These are phyloP conservation scores for Calosoma granatense DNA, from an alignment of 1,140 invertebrate species.

Conservation along the genomic window DNA sequence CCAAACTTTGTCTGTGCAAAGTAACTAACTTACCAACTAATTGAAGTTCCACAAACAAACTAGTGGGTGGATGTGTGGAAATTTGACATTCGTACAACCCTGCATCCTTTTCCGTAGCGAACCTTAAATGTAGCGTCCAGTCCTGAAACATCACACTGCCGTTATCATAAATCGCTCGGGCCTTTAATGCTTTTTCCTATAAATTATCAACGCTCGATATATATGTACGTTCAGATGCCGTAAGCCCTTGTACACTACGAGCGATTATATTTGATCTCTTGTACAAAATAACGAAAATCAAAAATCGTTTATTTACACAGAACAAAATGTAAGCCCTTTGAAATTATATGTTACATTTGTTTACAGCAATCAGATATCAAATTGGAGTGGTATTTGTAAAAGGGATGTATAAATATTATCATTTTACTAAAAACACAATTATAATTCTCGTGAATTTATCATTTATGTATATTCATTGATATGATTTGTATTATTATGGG, in stretches of 20 bases:
- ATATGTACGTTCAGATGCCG: not conserved
- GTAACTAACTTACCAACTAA: slow-evolving; percentile 60
- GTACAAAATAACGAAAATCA: not conserved
- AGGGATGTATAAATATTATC: too few relatives aligned
- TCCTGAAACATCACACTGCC: slow-evolving; percentile 36
- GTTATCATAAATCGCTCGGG: not conserved
- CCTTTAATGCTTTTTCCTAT: not conserved
- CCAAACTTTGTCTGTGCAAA: too few relatives aligned
- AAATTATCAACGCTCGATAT: not conserved
- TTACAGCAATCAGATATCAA: too few relatives aligned
- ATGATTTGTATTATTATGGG: too few relatives aligned
- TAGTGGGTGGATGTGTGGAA: slow-evolving; percentile 58
- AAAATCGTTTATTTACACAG: too few relatives aligned
- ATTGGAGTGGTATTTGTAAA: too few relatives aligned
- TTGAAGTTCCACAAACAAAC: slow-evolving; percentile 52
- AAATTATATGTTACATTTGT: too few relatives aligned
- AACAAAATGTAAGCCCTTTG: too few relatives aligned
- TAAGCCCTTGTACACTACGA: not conserved
- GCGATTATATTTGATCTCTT: not conserved
- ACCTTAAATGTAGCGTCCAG: slow-evolving; percentile 91
- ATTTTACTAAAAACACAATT: too few relatives aligned
- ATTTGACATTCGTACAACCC: slow-evolving; percentile 67
- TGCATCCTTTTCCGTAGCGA: slow-evolving; percentile 54
- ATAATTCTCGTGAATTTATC: too few relatives aligned
- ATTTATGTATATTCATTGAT: too few relatives aligned